Evolutionary conservation across 2,113 vertebrate species (phyloP).

Genomic region (Pantherophis guttatus): DNA sequence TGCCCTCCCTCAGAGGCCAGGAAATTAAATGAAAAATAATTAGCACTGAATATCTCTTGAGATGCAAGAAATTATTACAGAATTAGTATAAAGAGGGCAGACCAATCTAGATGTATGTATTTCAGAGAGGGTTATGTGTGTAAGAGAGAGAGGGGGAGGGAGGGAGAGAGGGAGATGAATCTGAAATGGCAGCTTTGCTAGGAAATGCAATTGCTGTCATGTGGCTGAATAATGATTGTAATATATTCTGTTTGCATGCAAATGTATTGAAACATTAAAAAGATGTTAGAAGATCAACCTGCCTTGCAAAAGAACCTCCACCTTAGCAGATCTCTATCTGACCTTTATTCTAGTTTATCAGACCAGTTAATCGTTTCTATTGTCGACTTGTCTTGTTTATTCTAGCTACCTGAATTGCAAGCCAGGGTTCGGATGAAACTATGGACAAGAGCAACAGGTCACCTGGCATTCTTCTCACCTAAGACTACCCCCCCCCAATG

Average conservation of each 20-base stretch:
- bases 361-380: background rate
- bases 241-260: background rate
- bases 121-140: background rate
- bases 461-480: background rate
- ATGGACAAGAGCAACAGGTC: background rate
- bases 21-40: slow-evolving; percentile 6
- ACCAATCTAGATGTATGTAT: background rate
- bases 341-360: background rate
- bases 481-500: background rate
- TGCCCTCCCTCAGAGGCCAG: background rate
- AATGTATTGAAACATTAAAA: background rate
- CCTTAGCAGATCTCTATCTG: background rate
- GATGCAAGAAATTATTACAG: background rate
- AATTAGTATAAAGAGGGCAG: background rate
- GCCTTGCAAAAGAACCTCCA: background rate
- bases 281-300: background rate
- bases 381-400: background rate
- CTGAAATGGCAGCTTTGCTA: background rate
- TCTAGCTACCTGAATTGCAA: background rate
- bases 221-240: background rate
- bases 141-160: background rate
- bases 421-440: background rate
- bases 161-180: background rate
- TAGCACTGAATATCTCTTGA: background rate
- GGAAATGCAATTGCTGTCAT: background rate